phyloP scores from a whole-genome alignment of 2,113 vertebrate genomes.

The Saccopteryx bilineata region DNA sequence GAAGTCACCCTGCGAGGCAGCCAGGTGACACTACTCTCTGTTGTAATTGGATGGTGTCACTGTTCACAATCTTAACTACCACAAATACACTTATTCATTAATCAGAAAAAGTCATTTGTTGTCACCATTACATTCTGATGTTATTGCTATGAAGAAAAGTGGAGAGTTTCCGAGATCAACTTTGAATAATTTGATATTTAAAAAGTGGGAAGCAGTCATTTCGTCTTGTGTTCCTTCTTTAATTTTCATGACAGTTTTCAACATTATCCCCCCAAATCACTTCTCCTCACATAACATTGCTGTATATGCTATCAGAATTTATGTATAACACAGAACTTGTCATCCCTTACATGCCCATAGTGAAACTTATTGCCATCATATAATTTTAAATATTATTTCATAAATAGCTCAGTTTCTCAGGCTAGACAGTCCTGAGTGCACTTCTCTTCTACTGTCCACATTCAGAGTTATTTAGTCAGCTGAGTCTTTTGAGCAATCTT shows the following conservation, averaged over 20 bases:
- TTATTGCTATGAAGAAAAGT: background rate
- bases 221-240: background rate
- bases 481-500: background rate
- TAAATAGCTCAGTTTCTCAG: background rate
- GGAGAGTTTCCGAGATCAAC: background rate
- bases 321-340: background rate
- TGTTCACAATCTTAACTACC: background rate
- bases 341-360: background rate
- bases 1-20: background rate
- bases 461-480: background rate
- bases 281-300: background rate
- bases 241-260: background rate
- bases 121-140: background rate
- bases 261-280: background rate
- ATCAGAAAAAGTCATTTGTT: background rate
- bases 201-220: background rate
- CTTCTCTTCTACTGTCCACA: background rate
- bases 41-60: background rate
- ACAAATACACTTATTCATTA: background rate
- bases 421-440: background rate
- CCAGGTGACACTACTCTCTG: background rate
- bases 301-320: background rate
- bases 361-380: background rate
- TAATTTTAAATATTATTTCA: conserved; percentile 41
- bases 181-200: background rate